These are phyloP conservation scores for Heterodera schachtii DNA, from an alignment of 1,140 invertebrate species.

Conservation along the genomic window DNA sequence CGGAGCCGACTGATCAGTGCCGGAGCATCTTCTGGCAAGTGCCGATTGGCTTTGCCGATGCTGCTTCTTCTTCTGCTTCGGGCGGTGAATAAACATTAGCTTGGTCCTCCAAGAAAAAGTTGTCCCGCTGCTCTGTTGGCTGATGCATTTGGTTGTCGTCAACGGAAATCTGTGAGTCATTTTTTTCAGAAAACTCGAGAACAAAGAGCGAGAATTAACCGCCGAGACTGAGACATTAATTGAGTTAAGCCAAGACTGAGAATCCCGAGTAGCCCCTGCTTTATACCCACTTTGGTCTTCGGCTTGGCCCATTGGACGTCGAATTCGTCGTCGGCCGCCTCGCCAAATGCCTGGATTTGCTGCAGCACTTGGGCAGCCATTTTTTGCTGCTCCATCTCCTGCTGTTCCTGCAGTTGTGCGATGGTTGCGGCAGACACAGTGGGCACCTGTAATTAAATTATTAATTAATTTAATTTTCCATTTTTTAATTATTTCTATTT, in stretches of 20 bases:
- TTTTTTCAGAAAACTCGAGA: not conserved
- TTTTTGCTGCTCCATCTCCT: slow-evolving; percentile 46
- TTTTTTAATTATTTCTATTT: too few relatives aligned
- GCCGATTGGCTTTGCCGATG: not conserved
- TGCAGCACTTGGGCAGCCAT: slow-evolving; percentile 54
- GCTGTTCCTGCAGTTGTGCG: slow-evolving; percentile 38
- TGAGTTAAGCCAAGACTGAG: too few relatives aligned
- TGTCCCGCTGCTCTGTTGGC: not conserved
- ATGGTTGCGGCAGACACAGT: slow-evolving; percentile 46
- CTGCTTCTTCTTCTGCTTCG: not conserved
- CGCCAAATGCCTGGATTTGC: slow-evolving; percentile 65
- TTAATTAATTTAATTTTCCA: too few relatives aligned
- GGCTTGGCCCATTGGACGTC: slow-evolving; percentile 62
- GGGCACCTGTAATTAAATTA: slow-evolving; percentile 43
- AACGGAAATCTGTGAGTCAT: not conserved
- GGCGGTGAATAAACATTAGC: slow-evolving; percentile 31
- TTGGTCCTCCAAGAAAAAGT: slow-evolving; percentile 21
- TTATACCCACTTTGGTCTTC: not conserved
- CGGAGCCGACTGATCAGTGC: too few relatives aligned
- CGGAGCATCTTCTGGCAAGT: too few relatives aligned
- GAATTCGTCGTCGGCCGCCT: slow-evolving; percentile 65
- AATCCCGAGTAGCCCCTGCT: too few relatives aligned
- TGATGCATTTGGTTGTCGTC: not conserved
- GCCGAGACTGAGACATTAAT: too few relatives aligned
- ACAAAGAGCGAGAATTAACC: not conserved